Evolutionary conservation across 1,140 invertebrate genomes (phyloP).

Genomic region (Araneus ventricosus): DNA sequence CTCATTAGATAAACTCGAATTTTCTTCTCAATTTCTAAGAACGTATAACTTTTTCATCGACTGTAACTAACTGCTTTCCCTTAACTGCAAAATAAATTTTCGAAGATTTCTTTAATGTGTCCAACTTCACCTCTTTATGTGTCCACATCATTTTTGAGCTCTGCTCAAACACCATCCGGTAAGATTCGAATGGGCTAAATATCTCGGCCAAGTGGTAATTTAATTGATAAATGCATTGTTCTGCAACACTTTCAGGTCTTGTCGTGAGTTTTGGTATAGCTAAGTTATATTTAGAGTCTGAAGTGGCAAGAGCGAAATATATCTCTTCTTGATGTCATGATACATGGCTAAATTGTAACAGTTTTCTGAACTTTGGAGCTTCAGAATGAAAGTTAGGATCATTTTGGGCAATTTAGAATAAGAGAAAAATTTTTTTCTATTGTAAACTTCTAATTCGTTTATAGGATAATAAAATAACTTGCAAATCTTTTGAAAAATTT

Average conservation of each 20-base stretch:
- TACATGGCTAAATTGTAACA: no score
- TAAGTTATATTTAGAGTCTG: background rate
- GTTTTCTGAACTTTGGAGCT: no score
- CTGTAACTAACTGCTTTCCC: no score
- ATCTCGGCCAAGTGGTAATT: background rate
- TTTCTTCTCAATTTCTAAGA: constrained; percentile 4
- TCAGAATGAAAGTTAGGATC: no score
- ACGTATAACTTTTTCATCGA: background rate
- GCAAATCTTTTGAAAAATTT: no score
- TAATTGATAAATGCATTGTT: constrained; percentile 19
- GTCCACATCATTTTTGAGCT: background rate
- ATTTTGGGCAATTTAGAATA: no score
- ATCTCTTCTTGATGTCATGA: no score
- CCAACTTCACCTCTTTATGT: background rate
- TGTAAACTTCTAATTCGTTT: no score
- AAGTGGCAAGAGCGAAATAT: background rate
- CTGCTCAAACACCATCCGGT: background rate
- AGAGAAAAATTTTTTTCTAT: no score
- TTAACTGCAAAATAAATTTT: background rate
- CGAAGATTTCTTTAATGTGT: background rate
- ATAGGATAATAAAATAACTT: no score
- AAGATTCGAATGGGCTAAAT: background rate
- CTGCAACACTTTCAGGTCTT: background rate
- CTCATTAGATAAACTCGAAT: background rate
- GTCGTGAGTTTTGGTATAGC: background rate